These are phyloP conservation scores for Polymixis flavicincta DNA, from an alignment of 2,888 invertebrate genomes.

Conservation along the genomic window DNA sequence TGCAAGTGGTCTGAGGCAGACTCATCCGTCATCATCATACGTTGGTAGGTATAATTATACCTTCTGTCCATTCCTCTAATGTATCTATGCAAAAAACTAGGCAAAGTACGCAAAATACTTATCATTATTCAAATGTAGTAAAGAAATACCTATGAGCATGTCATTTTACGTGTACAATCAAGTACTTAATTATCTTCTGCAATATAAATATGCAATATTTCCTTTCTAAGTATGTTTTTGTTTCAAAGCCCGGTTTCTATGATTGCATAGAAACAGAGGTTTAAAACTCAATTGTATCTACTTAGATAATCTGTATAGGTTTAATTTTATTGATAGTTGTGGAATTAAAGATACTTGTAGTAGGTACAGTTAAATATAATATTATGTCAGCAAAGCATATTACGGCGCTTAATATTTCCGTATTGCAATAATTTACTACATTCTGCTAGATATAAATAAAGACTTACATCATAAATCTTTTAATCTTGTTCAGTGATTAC, in stretches of 20 bases:
- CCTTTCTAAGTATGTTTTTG: neutral
- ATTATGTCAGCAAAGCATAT: conserved; percentile 4
- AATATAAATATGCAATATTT: neutral
- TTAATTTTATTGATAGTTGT: conserved; percentile 2
- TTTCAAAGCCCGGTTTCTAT: neutral
- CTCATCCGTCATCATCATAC: neutral
- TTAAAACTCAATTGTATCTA: too few species aligned
- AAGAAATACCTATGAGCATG: neutral
- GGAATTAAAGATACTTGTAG: conserved; percentile 6
- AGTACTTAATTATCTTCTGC: neutral
- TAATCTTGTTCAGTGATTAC: neutral
- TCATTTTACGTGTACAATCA: neutral
- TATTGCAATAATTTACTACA: neutral
- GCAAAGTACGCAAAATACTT: neutral
- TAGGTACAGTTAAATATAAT: neutral
- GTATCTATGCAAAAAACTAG: neutral
- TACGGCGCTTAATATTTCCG: conserved; percentile 8
- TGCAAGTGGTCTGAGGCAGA: neutral
- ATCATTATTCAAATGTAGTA: conserved; percentile 4
- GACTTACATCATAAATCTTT: neutral
- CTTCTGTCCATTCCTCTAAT: neutral
- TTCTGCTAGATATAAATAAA: neutral
- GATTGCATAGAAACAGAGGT: too few species aligned
- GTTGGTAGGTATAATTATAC: neutral
- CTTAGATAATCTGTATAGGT: too few species aligned